A percentile compares a stretch with the other conserved stretches of the same genome.
Evolutionary conservation across 92 coral and sea anemone species (phyloP).

Genomic region (Scolanthus callimorphus): DNA sequence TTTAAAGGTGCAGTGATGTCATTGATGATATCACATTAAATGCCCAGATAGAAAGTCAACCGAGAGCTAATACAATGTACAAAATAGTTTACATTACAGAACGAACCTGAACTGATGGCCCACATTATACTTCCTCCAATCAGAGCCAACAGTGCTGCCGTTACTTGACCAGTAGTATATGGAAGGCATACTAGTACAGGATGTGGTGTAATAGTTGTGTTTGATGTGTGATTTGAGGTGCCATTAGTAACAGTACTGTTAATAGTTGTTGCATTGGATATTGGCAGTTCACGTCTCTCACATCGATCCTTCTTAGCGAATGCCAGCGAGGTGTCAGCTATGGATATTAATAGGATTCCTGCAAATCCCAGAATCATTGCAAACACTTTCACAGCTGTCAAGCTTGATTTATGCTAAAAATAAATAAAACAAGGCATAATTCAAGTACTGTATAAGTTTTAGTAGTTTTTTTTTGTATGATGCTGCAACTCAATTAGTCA

Average conservation of each 20-base stretch:
- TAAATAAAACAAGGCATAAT: neutral
- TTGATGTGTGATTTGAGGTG: neutral
- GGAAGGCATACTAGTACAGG: conserved; percentile 23
- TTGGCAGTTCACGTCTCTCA: neutral
- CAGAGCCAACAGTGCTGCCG: conserved; percentile 60
- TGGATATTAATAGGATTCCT: conserved; percentile 63
- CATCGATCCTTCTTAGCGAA: no score
- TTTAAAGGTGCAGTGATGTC: no score
- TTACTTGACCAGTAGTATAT: conserved; percentile 31
- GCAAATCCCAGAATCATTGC: conserved; percentile 55
- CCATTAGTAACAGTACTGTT: neutral
- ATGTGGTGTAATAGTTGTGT: neutral
- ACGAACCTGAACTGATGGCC: conserved; percentile 93
- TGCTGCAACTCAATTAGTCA: no score
- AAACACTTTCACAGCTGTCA: conserved; percentile 35
- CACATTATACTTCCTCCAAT: conserved; percentile 82
- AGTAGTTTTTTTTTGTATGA: no score
- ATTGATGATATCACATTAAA: no score
- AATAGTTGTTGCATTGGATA: conserved; percentile 4
- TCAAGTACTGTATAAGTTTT: no score
- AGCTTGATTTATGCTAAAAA: conserved; percentile 26
- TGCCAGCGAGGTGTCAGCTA: conserved; percentile 49
- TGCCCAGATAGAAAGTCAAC: no score
- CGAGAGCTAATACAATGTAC: no score
- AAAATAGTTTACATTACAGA: no score